phyloP scores from a whole-genome alignment of 1,140 invertebrate genomes.

The Pomacea maculata region DNA sequence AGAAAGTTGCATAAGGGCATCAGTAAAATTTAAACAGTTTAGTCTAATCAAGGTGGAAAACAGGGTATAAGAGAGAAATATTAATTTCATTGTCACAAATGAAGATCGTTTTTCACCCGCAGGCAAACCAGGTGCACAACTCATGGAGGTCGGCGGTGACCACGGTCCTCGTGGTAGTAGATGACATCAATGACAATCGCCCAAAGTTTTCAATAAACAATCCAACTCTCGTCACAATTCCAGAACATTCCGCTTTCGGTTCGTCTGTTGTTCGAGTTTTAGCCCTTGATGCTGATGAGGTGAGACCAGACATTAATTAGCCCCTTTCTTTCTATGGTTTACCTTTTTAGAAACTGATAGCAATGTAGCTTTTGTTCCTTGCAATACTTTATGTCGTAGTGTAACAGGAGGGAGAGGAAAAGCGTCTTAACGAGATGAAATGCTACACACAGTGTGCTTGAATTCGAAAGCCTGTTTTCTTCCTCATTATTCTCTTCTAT shows the following conservation, averaged over 20 bases:
- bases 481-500: too few species aligned
- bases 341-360: not conserved
- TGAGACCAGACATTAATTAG: not conserved
- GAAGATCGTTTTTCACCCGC: not conserved
- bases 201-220: not conserved
- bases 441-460: not conserved
- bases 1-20: too few species aligned
- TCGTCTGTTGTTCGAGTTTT: not conserved
- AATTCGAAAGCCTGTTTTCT: too few species aligned
- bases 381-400: not conserved
- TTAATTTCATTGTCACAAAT: not conserved
- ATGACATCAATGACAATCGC: slow-evolving; percentile 12
- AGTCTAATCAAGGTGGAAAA: not conserved
- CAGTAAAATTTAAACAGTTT: not conserved
- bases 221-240: not conserved
- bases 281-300: not conserved
- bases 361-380: not conserved
- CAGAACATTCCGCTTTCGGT: slow-evolving; percentile 2
- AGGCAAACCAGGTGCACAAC: slow-evolving; percentile 6
- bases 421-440: not conserved
- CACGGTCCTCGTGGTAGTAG: not conserved
- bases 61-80: too few species aligned
- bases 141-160: not conserved
- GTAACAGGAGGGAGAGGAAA: not conserved
- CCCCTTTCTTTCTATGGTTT: too few species aligned